Conservation (phyloP, 2,797 vertebrate species). For the Acipenser transmontanus region DNA sequence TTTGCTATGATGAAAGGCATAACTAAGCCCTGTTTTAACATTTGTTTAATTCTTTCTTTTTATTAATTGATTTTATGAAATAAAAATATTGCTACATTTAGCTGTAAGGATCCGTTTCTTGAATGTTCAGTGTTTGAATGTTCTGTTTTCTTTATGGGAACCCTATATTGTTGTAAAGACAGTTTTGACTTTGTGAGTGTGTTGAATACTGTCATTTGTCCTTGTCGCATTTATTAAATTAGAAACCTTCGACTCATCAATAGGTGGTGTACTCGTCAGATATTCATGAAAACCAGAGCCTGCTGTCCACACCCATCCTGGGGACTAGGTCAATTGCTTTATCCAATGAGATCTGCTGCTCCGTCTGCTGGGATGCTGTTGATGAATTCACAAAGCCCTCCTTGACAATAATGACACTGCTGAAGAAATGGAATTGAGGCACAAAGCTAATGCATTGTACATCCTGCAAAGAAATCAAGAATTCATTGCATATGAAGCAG, state of each 20-base stretch:
- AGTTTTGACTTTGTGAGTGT: not conserved
- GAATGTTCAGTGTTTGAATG: too few relatives aligned
- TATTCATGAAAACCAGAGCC: not conserved
- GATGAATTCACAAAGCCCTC: not conserved
- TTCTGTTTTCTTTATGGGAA: too few relatives aligned
- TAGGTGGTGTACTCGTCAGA: not conserved
- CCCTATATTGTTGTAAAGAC: too few relatives aligned
- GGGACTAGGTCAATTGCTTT: not conserved
- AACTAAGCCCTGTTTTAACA: too few relatives aligned
- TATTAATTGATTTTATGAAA: too few relatives aligned
- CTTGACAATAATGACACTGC: not conserved
- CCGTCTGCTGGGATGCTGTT: not conserved
- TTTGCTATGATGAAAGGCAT: too few relatives aligned
- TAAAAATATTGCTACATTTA: too few relatives aligned
- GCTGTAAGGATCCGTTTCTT: too few relatives aligned
- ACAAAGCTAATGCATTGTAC: conserved; percentile 5
- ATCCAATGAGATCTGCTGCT: not conserved
- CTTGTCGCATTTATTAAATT: too few relatives aligned
- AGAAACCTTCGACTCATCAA: too few relatives aligned
- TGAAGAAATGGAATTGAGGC: not conserved
- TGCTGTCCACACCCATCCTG: not conserved
- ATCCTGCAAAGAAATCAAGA: conserved; percentile 2
- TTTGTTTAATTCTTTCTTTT: too few relatives aligned
- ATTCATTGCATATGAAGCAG: conserved; percentile 10
- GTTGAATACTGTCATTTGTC: too few relatives aligned